phyloP scores from a whole-genome alignment of 2,888 invertebrate genomes.

The Chymomyza fuscimana region DNA sequence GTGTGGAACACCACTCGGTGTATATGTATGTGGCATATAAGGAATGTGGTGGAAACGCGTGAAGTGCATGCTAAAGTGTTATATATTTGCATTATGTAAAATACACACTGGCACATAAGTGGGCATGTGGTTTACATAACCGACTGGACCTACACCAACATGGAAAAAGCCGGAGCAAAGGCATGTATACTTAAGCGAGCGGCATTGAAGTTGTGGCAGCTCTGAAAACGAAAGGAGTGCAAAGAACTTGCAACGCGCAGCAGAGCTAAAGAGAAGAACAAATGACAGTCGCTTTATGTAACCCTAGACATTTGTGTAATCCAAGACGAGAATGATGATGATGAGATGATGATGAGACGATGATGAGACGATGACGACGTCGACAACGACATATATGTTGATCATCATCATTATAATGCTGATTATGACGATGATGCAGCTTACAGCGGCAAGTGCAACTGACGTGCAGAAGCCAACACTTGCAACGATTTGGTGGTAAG shows the following conservation, averaged over 20 bases:
- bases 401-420: constrained; percentile 10
- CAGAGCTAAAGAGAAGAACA: constrained; percentile 27
- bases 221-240: constrained; percentile 40
- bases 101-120: constrained; percentile 33
- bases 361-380: constrained; percentile 5
- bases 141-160: constrained; percentile 68
- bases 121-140: constrained; percentile 50
- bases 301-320: constrained; percentile 50
- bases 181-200: background rate
- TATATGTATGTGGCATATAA: background rate
- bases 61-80: constrained; percentile 44
- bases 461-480: constrained; percentile 18
- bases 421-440: background rate
- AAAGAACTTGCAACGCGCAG: constrained; percentile 38
- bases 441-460: constrained; percentile 9
- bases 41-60: constrained; percentile 43
- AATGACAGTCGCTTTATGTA: constrained; percentile 46
- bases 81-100: constrained; percentile 56
- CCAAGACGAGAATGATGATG: constrained; percentile 40
- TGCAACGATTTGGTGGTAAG: constrained; percentile 9
- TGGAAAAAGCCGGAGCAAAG: constrained; percentile 11
- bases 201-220: constrained; percentile 5
- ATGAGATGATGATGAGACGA: constrained; percentile 1
- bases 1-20: too few species aligned
- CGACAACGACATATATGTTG: background rate